Percentiles rank a stretch among this genome's conserved stretches.
phyloP scores from a whole-genome alignment of 2,797 vertebrate species.

The Thamnophis elegans region DNA sequence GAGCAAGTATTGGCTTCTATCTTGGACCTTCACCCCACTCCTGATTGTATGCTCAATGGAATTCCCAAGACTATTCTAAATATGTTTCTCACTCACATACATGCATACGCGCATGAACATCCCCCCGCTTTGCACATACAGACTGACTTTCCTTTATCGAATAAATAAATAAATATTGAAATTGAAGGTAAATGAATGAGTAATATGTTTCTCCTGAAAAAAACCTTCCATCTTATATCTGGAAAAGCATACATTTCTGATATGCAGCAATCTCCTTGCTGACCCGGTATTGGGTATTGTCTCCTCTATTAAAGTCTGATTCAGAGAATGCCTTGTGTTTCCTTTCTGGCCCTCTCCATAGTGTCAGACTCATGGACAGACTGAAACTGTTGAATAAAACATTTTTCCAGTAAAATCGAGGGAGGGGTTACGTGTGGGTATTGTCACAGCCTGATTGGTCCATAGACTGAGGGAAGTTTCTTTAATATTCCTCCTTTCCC shows the following conservation, averaged over 20 bases:
- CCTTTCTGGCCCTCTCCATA: background rate
- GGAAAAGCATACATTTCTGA: background rate
- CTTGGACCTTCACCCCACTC: background rate
- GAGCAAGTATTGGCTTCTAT: background rate
- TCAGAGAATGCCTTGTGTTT: background rate
- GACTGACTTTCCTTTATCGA: too few relatives aligned
- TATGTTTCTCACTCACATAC: background rate
- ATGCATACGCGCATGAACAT: background rate
- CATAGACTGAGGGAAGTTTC: too few relatives aligned
- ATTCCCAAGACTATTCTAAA: background rate
- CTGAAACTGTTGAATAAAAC: conserved; percentile 2
- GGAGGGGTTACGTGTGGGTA: too few relatives aligned
- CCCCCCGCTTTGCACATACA: background rate
- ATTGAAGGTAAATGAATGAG: background rate
- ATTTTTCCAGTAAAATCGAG: too few relatives aligned
- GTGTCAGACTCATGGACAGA: background rate
- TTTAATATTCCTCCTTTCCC: too few relatives aligned
- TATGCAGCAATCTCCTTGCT: rapidly evolving
- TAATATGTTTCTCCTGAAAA: conserved; percentile 1
- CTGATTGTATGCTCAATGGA: background rate
- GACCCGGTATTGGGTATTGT: background rate
- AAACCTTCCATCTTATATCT: conserved; percentile 4
- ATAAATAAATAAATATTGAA: too few relatives aligned
- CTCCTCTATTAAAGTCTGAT: conserved; percentile 10
- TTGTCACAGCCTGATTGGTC: too few relatives aligned